Evolutionary conservation across 2,113 vertebrate genomes (phyloP).

Genomic region (Campylorhamphus procurvoides): DNA sequence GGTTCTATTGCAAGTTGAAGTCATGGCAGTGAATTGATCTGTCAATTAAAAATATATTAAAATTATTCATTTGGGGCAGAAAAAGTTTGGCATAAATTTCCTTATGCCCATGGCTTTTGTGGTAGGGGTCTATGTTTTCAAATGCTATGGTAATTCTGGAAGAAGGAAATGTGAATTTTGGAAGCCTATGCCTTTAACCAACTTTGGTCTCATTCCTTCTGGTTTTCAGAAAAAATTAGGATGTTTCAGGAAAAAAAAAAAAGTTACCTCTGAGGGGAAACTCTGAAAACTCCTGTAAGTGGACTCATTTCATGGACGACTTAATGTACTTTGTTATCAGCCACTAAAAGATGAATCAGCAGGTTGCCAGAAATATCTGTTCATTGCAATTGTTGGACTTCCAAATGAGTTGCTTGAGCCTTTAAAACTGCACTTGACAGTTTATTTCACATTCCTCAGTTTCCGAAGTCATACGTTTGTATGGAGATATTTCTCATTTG

Average conservation of each 20-base stretch:
- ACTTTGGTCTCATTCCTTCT: not conserved
- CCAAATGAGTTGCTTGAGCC: not conserved
- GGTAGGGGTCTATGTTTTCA: not conserved
- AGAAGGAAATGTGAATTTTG: not conserved
- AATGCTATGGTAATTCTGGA: not conserved
- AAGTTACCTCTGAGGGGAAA: not conserved
- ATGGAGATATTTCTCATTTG: not conserved
- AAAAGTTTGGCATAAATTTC: not conserved
- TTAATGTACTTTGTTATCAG: not conserved
- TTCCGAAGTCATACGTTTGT: not conserved
- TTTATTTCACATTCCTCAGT: not conserved
- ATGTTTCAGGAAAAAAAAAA: not conserved
- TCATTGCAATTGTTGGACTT: not conserved
- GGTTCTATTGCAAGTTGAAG: not conserved
- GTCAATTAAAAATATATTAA: not conserved
- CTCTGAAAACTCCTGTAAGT: not conserved
- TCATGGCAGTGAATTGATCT: not conserved
- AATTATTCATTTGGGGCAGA: not conserved
- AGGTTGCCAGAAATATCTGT: not conserved
- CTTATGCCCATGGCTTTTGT: not conserved
- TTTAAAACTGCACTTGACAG: not conserved
- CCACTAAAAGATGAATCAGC: not conserved
- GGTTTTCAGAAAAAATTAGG: not conserved
- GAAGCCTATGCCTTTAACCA: not conserved
- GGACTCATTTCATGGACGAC: not conserved